A percentile compares a stretch with the other conserved stretches of the same genome.
Evolutionary conservation across 53 echinoderm and acorn worm species (phyloP).

Genomic region (Paelopatides confundens): DNA sequence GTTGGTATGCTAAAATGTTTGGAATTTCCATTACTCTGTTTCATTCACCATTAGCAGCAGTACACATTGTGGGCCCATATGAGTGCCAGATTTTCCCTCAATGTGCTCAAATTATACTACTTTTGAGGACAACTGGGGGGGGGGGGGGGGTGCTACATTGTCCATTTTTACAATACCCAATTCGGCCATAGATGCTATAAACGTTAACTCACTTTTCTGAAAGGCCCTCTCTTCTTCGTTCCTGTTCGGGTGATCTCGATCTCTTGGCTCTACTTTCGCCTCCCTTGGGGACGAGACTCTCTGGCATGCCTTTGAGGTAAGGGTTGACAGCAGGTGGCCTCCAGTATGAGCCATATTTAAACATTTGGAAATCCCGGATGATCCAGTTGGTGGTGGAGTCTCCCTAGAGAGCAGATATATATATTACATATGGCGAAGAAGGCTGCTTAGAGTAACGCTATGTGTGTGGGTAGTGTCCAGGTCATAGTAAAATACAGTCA

Average conservation of each 20-base stretch:
- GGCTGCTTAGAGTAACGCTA: neutral
- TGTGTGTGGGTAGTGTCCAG: too few relatives aligned
- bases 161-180: too few relatives aligned
- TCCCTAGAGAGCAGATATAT: constrained; percentile 61
- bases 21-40: too few relatives aligned
- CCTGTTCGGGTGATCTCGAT: constrained; percentile 19
- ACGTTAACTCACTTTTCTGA: constrained; percentile 28
- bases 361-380: constrained; percentile 92
- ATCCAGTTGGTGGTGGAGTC: constrained; percentile 88
- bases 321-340: constrained; percentile 95
- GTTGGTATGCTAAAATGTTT: too few relatives aligned
- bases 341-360: constrained; percentile 88
- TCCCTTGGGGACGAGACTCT: constrained; percentile 73
- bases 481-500: too few relatives aligned
- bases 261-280: neutral
- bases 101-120: too few relatives aligned
- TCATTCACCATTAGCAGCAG: too few relatives aligned
- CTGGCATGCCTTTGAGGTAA: constrained; percentile 96
- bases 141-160: too few relatives aligned
- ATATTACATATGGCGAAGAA: neutral
- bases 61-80: too few relatives aligned
- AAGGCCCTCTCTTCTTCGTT: constrained; percentile 16
- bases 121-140: too few relatives aligned
- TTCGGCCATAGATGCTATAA: too few relatives aligned
- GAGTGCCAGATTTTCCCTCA: too few relatives aligned